Conservation (phyloP, 2,113 vertebrate species). For the Hydrolagus affinis region DNA sequence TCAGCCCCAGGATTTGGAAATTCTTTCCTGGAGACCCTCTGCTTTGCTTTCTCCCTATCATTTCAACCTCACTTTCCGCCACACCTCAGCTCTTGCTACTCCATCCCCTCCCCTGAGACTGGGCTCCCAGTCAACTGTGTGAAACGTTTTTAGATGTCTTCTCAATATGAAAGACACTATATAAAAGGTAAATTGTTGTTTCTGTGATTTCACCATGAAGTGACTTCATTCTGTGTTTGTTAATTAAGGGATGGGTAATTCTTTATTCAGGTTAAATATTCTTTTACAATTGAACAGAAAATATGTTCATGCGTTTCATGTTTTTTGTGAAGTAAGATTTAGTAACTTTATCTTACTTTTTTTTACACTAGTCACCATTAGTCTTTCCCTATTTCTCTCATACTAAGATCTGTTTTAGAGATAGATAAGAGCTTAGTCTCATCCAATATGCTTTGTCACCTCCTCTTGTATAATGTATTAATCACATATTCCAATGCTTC, state of each 20-base stretch:
- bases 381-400: neutral
- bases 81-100: no score
- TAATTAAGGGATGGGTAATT: neutral
- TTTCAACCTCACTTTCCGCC: no score
- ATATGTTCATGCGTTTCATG: neutral
- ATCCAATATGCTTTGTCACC: neutral
- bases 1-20: no score
- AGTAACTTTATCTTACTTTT: neutral
- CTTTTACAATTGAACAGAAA: neutral
- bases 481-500: no score
- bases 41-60: no score
- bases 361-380: conserved; percentile 1
- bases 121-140: no score
- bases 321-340: neutral
- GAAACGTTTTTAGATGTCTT: no score
- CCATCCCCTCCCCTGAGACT: no score
- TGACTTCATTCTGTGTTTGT: neutral
- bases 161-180: no score
- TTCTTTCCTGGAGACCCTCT: no score
- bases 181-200: no score
- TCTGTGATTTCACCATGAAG: no score
- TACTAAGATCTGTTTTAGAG: neutral
- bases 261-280: neutral
- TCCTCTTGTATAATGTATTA: neutral
- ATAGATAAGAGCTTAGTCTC: neutral